Conservation (phyloP, 2,113 vertebrate genomes). For the Recurvirostra avosetta region DNA sequence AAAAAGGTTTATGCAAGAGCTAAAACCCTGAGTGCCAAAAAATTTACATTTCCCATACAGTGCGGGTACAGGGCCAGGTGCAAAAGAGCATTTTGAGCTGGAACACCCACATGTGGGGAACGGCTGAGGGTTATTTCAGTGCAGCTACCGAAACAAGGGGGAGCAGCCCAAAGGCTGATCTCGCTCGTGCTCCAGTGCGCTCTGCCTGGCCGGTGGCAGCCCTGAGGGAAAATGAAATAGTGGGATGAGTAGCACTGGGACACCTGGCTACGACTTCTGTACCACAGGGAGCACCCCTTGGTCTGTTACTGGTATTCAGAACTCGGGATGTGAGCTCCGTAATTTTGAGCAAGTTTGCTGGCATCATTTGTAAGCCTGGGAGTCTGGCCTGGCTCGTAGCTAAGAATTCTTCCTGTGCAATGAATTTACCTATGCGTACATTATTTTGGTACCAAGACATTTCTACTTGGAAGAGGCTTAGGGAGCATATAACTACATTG, state of each 20-base stretch:
- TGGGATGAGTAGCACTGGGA: neutral
- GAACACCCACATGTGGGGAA: neutral
- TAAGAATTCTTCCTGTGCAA: neutral
- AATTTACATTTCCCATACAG: neutral
- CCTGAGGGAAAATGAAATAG: neutral
- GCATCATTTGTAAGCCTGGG: neutral
- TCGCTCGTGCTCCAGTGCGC: fast-evolving
- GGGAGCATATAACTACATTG: neutral
- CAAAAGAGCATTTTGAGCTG: neutral
- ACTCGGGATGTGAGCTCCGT: fast-evolving
- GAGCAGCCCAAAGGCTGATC: neutral
- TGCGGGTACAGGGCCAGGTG: neutral
- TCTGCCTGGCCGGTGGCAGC: neutral
- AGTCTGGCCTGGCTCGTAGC: neutral
- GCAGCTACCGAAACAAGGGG: neutral
- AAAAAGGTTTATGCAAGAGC: neutral
- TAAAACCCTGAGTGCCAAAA: neutral
- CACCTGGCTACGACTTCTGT: neutral
- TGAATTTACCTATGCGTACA: neutral
- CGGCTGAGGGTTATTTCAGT: neutral
- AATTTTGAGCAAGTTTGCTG: neutral
- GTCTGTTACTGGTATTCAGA: neutral
- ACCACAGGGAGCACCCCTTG: neutral
- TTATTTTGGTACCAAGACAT: neutral
- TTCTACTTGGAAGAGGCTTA: neutral